Evolutionary conservation across 2,113 vertebrate genomes (phyloP).

Genomic region (Isichthys henryi): DNA sequence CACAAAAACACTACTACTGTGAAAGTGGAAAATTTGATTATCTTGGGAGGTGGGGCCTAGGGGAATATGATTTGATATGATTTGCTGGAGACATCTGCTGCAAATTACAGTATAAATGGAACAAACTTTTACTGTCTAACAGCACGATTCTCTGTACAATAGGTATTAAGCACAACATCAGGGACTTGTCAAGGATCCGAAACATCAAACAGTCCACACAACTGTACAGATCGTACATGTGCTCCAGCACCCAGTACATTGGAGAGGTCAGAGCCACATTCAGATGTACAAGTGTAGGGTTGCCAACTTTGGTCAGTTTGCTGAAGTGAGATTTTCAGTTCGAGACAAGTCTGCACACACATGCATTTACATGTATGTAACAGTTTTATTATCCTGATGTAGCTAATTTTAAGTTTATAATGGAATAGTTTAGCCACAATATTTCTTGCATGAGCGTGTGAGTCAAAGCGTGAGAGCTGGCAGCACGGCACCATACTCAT

Average conservation of each 20-base stretch:
- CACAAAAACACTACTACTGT: not conserved
- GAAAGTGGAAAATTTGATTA: not conserved
- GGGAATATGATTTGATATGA: not conserved
- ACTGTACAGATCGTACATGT: not conserved
- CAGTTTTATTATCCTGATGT: not conserved
- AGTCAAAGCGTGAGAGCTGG: not conserved
- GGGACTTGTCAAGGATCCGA: not conserved
- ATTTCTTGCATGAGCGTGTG: not conserved
- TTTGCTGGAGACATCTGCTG: slow-evolving; percentile 42
- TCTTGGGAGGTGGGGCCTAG: not conserved
- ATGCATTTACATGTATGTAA: not conserved
- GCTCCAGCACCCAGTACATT: not conserved
- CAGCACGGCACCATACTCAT: not conserved
- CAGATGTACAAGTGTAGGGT: not conserved
- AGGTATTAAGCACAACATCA: not conserved
- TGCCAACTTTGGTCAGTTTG: not conserved
- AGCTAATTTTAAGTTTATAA: not conserved
- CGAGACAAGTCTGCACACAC: not conserved
- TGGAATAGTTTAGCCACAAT: not conserved
- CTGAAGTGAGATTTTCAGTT: not conserved
- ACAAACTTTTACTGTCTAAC: slow-evolving; percentile 27
- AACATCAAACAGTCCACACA: not conserved
- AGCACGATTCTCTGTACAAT: not conserved
- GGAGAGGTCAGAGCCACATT: not conserved
- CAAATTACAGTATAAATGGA: slow-evolving; percentile 36